phyloP scores from a whole-genome alignment of 1,140 invertebrate species.

The Aphaenogaster floridana region DNA sequence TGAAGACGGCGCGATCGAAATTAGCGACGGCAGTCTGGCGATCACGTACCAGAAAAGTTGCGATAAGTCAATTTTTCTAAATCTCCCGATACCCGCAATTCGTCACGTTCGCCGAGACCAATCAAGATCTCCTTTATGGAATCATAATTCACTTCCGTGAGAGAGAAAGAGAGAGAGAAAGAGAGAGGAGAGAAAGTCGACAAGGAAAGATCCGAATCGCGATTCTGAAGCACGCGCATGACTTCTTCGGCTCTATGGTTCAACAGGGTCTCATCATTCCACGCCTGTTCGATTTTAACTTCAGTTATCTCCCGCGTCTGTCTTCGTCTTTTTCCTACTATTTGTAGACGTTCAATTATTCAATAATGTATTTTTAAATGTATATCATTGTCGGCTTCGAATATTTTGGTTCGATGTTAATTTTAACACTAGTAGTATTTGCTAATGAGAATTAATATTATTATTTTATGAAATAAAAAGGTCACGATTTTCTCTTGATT shows the following conservation, averaged over 20 bases:
- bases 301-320: not conserved
- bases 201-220: constrained; percentile 58
- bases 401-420: not conserved
- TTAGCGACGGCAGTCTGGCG: constrained; percentile 6
- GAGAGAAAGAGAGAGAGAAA: not conserved
- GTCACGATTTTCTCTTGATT: not conserved
- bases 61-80: constrained; percentile 56
- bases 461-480: not conserved
- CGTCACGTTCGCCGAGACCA: constrained; percentile 49
- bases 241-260: constrained; percentile 45
- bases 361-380: not conserved
- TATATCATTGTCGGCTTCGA: not conserved
- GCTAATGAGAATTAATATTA: not conserved
- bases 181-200: constrained; percentile 48
- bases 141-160: constrained; percentile 64
- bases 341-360: not conserved
- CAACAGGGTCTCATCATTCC: constrained; percentile 28
- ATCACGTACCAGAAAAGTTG: constrained; percentile 34
- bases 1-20: not conserved
- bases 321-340: not conserved
- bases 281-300: constrained; percentile 2
- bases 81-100: constrained; percentile 38
- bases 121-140: constrained; percentile 55
- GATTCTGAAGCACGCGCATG: constrained; percentile 62
- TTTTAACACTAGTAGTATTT: not conserved